These are phyloP conservation scores for Laodelphax striatellus DNA, from an alignment of 1,140 invertebrate species.

Conservation along the genomic window DNA sequence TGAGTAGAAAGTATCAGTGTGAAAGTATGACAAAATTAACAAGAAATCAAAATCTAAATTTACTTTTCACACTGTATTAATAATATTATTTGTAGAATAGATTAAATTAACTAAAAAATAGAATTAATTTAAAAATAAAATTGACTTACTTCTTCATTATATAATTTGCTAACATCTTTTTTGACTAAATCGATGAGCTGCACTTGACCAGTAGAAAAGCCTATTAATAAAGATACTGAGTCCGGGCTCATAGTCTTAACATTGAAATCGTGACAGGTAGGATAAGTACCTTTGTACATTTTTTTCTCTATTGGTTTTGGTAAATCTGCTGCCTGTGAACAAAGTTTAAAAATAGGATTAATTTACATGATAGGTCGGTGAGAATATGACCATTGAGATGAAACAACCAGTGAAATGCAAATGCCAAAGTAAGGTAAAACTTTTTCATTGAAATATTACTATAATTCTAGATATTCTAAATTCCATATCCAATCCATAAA, in stretches of 20 bases:
- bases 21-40: too few species aligned
- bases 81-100: too few species aligned
- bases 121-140: neutral
- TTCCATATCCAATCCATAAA: too few species aligned
- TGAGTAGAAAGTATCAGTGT: too few species aligned
- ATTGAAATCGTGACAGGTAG: constrained; percentile 98
- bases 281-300: constrained; percentile 96
- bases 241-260: constrained; percentile 65
- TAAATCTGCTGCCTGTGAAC: constrained; percentile 64
- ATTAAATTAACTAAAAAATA: neutral
- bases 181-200: constrained; percentile 94
- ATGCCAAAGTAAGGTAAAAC: too few species aligned
- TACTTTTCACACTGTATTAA: too few species aligned
- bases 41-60: too few species aligned
- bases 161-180: constrained; percentile 91
- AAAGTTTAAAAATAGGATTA: neutral
- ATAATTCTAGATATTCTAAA: too few species aligned
- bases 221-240: constrained; percentile 78
- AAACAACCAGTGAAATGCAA: too few species aligned
- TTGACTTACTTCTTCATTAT: constrained; percentile 87
- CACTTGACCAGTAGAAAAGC: constrained; percentile 94
- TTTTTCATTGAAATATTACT: too few species aligned
- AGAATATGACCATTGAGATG: neutral
- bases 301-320: constrained; percentile 95
- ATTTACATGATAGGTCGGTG: neutral